These are phyloP conservation scores for Chelonus formosanus DNA, from an alignment of 2,888 invertebrate genomes.

Conservation along the genomic window DNA sequence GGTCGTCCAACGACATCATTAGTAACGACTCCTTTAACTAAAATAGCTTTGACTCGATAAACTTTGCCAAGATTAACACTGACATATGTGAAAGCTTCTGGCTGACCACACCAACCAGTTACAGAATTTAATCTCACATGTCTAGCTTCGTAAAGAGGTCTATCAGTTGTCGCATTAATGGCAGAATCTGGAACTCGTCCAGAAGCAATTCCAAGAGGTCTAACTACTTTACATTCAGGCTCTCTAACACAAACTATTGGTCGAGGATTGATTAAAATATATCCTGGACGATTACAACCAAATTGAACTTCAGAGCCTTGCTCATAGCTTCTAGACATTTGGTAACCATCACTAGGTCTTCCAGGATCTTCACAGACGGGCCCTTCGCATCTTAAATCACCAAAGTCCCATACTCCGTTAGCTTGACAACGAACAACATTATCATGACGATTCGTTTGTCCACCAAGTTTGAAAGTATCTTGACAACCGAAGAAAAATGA, in stretches of 20 bases:
- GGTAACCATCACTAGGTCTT: conserved; percentile 89
- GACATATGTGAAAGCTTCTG: conserved; percentile 95
- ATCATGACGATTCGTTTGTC: conserved; percentile 90
- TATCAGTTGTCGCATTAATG: conserved; percentile 93
- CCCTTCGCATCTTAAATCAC: conserved; percentile 93
- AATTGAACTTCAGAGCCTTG: conserved; percentile 92
- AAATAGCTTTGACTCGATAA: conserved; percentile 90
- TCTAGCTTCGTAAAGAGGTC: conserved; percentile 90
- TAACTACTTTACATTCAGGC: conserved; percentile 93
- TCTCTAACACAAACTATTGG: conserved; percentile 91
- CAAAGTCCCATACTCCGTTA: conserved; percentile 97
- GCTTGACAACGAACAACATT: conserved; percentile 90
- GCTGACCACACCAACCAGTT: conserved; percentile 96
- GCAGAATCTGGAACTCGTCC: conserved; percentile 94
- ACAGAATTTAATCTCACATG: conserved; percentile 91
- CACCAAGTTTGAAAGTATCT: conserved; percentile 92
- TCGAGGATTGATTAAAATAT: conserved; percentile 88
- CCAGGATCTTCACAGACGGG: conserved; percentile 97
- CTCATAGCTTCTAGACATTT: conserved; percentile 84
- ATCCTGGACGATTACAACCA: conserved; percentile 89
- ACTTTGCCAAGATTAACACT: conserved; percentile 94
- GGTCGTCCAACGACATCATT: conserved; percentile 95
- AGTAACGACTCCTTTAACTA: conserved; percentile 93
- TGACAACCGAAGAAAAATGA: conserved; percentile 96
- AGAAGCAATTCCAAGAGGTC: conserved; percentile 88